phyloP scores from a whole-genome alignment of 64 coral and sea anemone genomes.

The Actinia tenebrosa region DNA sequence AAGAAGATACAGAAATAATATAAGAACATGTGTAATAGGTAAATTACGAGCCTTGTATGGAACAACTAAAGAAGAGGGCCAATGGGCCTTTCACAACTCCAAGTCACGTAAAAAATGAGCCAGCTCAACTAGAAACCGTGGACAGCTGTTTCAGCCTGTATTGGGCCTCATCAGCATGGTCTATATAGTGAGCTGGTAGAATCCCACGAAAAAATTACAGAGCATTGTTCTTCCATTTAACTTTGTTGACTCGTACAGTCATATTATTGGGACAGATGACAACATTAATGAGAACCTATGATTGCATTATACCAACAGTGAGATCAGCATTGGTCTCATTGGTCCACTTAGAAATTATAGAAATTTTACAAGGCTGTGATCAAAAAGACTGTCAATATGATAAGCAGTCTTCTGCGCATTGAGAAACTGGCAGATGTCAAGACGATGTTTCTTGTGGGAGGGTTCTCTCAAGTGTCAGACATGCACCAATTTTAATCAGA shows the following conservation, averaged over 20 bases:
- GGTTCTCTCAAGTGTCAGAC: constrained; percentile 45
- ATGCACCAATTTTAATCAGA: too few relatives aligned
- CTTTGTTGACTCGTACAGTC: constrained; percentile 49
- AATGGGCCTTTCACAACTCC: too few relatives aligned
- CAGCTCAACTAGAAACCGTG: too few relatives aligned
- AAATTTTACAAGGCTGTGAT: constrained; percentile 45
- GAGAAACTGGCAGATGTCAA: constrained; percentile 35
- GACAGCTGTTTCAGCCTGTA: too few relatives aligned
- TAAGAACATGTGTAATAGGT: too few relatives aligned
- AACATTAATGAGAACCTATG: constrained; percentile 40
- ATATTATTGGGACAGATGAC: constrained; percentile 43
- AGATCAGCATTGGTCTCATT: constrained; percentile 44
- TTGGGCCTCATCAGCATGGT: too few relatives aligned
- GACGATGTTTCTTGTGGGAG: constrained; percentile 71
- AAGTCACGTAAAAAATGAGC: too few relatives aligned
- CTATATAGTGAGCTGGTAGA: too few relatives aligned
- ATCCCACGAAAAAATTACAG: too few relatives aligned
- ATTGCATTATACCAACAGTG: constrained; percentile 17
- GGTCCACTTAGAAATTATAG: constrained; percentile 40
- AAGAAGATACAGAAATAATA: too few relatives aligned
- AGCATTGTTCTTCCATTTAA: constrained; percentile 66
- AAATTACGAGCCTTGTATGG: too few relatives aligned
- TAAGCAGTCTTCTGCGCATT: constrained; percentile 24
- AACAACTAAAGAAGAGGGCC: too few relatives aligned
- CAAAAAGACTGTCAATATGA: constrained; percentile 38